Conservation (phyloP, 2,113 vertebrate genomes). For the Chloebia gouldiae region DNA sequence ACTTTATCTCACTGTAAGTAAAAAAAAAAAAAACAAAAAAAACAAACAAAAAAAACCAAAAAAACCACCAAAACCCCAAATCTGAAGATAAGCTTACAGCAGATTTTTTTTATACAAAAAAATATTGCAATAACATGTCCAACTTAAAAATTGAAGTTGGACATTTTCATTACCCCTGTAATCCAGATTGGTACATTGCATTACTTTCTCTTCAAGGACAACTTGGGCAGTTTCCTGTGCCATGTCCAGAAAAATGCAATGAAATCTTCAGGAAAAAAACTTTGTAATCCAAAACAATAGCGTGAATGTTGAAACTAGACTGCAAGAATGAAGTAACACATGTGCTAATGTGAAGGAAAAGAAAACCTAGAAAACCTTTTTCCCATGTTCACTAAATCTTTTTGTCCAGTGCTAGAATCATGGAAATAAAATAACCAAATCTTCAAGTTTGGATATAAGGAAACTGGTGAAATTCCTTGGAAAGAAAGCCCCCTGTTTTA, state of each 20-base stretch:
- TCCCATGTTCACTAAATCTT: not conserved
- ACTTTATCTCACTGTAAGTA: not conserved
- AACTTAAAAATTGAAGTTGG: not conserved
- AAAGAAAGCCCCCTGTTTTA: not conserved
- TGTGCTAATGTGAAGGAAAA: not conserved
- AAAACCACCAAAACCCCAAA: not conserved
- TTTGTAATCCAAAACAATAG: not conserved
- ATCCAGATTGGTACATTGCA: not conserved
- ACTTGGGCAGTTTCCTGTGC: not conserved
- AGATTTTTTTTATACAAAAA: not conserved
- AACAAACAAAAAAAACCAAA: no score
- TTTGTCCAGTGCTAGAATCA: not conserved
- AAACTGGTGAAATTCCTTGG: not conserved
- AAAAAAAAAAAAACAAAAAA: no score
- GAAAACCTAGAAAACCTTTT: not conserved
- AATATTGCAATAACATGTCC: accelerated
- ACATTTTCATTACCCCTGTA: not conserved
- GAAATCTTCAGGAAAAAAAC: not conserved
- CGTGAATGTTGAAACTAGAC: not conserved
- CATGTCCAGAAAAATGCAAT: not conserved
- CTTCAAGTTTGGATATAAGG: not conserved
- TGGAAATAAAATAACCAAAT: not conserved
- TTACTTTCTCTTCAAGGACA: not conserved
- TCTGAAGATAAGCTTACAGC: not conserved
- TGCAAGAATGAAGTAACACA: not conserved